Evolutionary conservation across 2,888 invertebrate genomes (phyloP), one percentile per base, ranked within the genome.

Genomic region (Drosophila paramelanica): DNA sequence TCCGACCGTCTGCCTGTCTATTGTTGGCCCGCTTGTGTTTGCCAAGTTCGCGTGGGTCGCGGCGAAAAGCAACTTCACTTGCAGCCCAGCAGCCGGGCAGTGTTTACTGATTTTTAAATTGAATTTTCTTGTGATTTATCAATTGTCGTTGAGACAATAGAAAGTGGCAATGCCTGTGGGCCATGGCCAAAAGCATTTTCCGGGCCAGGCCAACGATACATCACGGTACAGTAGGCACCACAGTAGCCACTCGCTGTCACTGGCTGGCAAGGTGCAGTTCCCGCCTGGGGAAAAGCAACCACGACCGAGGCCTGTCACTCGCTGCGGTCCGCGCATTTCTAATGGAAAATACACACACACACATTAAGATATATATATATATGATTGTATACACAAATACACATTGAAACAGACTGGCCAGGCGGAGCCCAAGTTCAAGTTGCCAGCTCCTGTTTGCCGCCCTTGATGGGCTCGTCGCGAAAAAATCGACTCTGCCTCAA

Each of bases 281-380:
- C 6, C 43, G 76, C 73, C 78, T 57, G 60, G 81, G 81, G 77
- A 71, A 77, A 74, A 68, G 46, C 46, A 43, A 38, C 11, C 46
- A 47, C 60, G 67, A 47, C 17, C 59, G 23, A 52, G 51, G 68
- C 49, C 69, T 70, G 73, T 61, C 78, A 70, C 67, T 77, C 68
- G 71, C 69, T 72, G 76, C 79, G 80, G 75, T 80, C 75, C 89
- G 79, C 88, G 87, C 80, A 87, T 89, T 89, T 89, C 89, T 83
- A 89, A 87, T 85, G 68, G 75, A 67, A 42, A 46, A 50, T 11
- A 52, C 23, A 61, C 31, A 23, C 43, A 53, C 17, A 51, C 25
- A 57, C 3, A 56, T 6, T 3, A 20, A 3, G 20, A 23, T 23
- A 23, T 23, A 1, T 23, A 4, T 23, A 23, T 23, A 23, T 23